Evolutionary conservation across 2,888 invertebrate species (phyloP).

Genomic region (Pollenia amentaria): DNA sequence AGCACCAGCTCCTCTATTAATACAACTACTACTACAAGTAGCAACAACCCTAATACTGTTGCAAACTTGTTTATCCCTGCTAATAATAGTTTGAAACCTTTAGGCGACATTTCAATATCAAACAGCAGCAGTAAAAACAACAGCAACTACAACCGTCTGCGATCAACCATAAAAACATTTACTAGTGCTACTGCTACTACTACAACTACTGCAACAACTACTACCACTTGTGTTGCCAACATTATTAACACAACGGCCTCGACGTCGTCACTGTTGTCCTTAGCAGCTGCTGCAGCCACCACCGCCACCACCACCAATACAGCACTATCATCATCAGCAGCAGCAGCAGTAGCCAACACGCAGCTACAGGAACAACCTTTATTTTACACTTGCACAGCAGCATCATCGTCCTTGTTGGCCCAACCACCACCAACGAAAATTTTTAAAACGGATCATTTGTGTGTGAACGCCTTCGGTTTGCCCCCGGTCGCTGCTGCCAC

Average conservation of each 20-base stretch:
- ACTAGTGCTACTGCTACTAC: slow-evolving; percentile 36
- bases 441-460: slow-evolving; percentile 83
- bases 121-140: slow-evolving; percentile 4
- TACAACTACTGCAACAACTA: not conserved
- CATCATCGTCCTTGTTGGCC: slow-evolving; percentile 80
- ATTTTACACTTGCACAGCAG: slow-evolving; percentile 80
- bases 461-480: slow-evolving; percentile 82
- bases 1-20: slow-evolving; percentile 35
- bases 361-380: slow-evolving; percentile 75
- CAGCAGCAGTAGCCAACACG: slow-evolving; percentile 58
- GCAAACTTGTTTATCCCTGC: slow-evolving; percentile 30
- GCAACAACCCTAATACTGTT: slow-evolving; percentile 48
- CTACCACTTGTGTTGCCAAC: slow-evolving; percentile 26
- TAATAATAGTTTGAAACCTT: slow-evolving; percentile 51
- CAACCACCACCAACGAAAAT: slow-evolving; percentile 83
- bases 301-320: slow-evolving; percentile 48
- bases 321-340: slow-evolving; percentile 42
- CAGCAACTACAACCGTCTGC: slow-evolving; percentile 30
- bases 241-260: slow-evolving; percentile 67
- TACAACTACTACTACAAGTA: slow-evolving; percentile 4
- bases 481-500: slow-evolving; percentile 81
- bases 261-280: slow-evolving; percentile 57
- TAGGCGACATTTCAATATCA: slow-evolving; percentile 54
- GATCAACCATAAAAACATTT: slow-evolving; percentile 29
- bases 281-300: slow-evolving; percentile 56